Evolutionary conservation across 2,888 invertebrate genomes (phyloP).

Genomic region (Sarcophaga rosellei): DNA sequence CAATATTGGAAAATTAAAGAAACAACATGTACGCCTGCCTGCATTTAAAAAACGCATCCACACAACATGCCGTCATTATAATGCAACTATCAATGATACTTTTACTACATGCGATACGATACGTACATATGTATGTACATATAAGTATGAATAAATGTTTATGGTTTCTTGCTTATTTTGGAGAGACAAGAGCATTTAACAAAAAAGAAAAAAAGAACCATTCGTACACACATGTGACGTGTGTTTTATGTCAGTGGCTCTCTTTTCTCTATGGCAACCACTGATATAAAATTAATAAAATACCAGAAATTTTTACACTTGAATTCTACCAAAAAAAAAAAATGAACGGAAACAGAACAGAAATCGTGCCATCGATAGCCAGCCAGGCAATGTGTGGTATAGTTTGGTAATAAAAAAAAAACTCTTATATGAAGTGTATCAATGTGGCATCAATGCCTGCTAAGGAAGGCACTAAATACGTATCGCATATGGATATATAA

Average conservation of each 20-base stretch:
- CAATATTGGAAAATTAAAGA: slow-evolving; percentile 31
- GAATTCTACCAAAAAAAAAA: slow-evolving; percentile 23
- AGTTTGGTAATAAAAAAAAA: neutral
- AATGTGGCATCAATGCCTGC: neutral
- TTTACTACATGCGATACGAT: neutral
- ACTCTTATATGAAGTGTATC: neutral
- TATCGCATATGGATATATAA: slow-evolving; percentile 7
- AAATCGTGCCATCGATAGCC: neutral
- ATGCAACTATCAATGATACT: slow-evolving; percentile 14
- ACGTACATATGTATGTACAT: too few relatives aligned
- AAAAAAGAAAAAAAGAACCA: neutral
- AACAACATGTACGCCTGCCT: neutral
- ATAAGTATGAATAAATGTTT: neutral
- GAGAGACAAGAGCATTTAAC: neutral
- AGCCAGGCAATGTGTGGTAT: neutral
- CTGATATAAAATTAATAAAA: slow-evolving; percentile 33
- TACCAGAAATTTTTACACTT: slow-evolving; percentile 57
- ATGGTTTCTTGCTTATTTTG: slow-evolving; percentile 17
- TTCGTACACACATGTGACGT: slow-evolving; percentile 33
- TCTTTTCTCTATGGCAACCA: slow-evolving; percentile 19
- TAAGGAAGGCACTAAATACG: neutral
- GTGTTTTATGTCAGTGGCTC: slow-evolving; percentile 54
- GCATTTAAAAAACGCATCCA: neutral
- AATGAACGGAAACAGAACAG: neutral
- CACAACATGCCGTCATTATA: slow-evolving; percentile 8